Evolutionary conservation across 2,113 vertebrate species (phyloP), one percentile per base, ranked within the genome.

Genomic region (Cygnus atratus): DNA sequence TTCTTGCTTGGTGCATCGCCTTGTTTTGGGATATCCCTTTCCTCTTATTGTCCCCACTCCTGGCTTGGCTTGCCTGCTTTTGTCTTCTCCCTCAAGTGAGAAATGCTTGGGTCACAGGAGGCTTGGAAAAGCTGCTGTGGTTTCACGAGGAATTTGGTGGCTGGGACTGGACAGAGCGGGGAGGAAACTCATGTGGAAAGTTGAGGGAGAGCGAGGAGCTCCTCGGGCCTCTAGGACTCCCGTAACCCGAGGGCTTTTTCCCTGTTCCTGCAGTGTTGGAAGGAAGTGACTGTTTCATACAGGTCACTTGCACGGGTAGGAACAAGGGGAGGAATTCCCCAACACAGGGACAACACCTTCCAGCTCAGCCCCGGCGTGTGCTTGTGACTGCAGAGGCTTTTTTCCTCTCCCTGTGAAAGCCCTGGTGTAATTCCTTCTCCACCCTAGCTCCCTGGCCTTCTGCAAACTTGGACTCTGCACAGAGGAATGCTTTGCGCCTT

Each of bases 341-440:
- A 31, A 8, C 28, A 10, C 0, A 1, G 5, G 46, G 35, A 7
- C 61, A 72, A 39, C 3, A 13, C 72, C 61, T 77, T 52, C 39
- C 11, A 0, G 1, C 52, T 52, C 0, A 3, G 41, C 2, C 15
- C 70, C 6, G 0, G 59, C 0, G 0, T 4, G 3, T 21, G 7
- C 15, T 1, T 9, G 24, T 18, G 39, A 13, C 48, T 9, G 55
- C 28, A 7, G 83, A 67, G 44, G 39, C 33, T 33, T 72, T 57
- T 20, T 46, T 13, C 61, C 61, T 52, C n/a, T 66, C 59, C 59
- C 26, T 7, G 6, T 31, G n/a, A 17, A 43, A 72, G 39, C 37
- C 76, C 39, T 25, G 77, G 22, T 59, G 21, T 35, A 46, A 65
- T 52, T 78, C 67, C 37, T 84, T 41, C 84, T 35, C 84, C 79